A percentile compares a stretch with the other conserved stretches of the same genome.
Conservation (phyloP, 2,113 vertebrate species). For the Aplodontia rufa region DNA sequence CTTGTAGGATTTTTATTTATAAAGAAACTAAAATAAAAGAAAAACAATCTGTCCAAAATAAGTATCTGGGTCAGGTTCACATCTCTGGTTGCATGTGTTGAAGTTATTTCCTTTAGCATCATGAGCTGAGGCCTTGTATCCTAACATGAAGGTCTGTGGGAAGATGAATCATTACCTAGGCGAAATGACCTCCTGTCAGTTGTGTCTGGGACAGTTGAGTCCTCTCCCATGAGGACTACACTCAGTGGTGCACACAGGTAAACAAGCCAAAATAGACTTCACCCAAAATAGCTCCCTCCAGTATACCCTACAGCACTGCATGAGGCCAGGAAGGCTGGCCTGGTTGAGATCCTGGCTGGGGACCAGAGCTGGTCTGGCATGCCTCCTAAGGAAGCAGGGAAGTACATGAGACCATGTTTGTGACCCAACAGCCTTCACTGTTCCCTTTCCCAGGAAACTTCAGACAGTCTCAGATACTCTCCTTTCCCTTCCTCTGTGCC, state of each 20-base stretch:
- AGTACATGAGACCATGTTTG: neutral
- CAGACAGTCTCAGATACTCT: neutral
- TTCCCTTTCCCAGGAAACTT: conserved; percentile 48
- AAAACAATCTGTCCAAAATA: conserved; percentile 1
- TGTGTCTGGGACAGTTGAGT: conserved; percentile 33
- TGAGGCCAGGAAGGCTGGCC: conserved; percentile 23
- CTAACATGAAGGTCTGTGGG: neutral
- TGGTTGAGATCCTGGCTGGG: neutral
- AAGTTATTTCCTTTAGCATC: neutral
- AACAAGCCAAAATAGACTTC: conserved; percentile 70
- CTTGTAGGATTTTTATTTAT: conserved; percentile 45
- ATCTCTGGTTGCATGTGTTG: neutral
- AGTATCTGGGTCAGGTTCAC: neutral
- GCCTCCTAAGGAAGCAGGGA: conserved; percentile 61
- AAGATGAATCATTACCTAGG: neutral
- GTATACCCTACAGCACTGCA: neutral
- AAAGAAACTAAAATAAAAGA: conserved; percentile 20
- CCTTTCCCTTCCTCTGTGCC: neutral
- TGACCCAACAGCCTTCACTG: neutral
- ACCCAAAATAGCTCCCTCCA: conserved; percentile 63
- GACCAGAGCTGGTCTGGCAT: conserved; percentile 41
- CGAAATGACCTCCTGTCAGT: neutral
- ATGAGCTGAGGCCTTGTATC: neutral
- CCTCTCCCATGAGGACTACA: conserved; percentile 10
- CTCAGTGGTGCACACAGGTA: conserved; percentile 57